phyloP scores from a whole-genome alignment of 1,140 invertebrate species.

The Aphelenchoides besseyi region DNA sequence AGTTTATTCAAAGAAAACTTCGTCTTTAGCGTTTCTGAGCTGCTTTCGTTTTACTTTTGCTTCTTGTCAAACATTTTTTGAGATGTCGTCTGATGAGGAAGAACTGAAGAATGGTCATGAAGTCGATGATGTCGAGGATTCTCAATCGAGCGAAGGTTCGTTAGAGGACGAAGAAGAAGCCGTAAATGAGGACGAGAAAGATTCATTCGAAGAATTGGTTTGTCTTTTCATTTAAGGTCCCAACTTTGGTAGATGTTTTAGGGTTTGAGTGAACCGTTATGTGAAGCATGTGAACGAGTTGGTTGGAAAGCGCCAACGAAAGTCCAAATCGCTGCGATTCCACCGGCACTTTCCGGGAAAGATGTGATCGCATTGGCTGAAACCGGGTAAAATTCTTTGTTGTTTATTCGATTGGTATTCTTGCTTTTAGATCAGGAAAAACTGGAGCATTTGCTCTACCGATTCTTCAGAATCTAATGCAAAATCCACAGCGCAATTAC shows the following conservation, averaged over 20 bases:
- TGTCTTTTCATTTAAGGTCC: slow-evolving; percentile 24
- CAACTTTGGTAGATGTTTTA: no score
- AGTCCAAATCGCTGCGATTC: slow-evolving; percentile 52
- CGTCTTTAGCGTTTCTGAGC: background rate
- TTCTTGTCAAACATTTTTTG: background rate
- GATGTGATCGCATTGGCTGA: slow-evolving; percentile 61
- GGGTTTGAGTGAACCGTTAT: slow-evolving; percentile 86
- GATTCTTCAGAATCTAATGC: slow-evolving; percentile 54
- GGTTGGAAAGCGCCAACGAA: slow-evolving; percentile 78
- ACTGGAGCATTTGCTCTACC: slow-evolving; percentile 60
- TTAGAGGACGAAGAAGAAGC: slow-evolving; percentile 23
- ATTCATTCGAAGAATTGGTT: slow-evolving; percentile 44
- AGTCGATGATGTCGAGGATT: background rate
- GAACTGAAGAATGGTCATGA: slow-evolving; percentile 3
- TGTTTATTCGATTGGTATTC: background rate
- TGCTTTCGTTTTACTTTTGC: background rate
- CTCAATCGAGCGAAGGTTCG: background rate
- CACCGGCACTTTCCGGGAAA: slow-evolving; percentile 44
- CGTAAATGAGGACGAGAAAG: slow-evolving; percentile 41
- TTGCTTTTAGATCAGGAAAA: slow-evolving; percentile 47
- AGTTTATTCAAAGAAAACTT: no score
- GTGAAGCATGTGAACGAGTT: slow-evolving; percentile 82
- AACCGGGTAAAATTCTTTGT: slow-evolving; percentile 64
- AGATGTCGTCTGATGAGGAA: slow-evolving; percentile 14
- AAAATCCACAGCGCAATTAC: slow-evolving; percentile 50